These are phyloP conservation scores for Megamerina dolium DNA, from an alignment of 2,888 invertebrate genomes.

Conservation along the genomic window DNA sequence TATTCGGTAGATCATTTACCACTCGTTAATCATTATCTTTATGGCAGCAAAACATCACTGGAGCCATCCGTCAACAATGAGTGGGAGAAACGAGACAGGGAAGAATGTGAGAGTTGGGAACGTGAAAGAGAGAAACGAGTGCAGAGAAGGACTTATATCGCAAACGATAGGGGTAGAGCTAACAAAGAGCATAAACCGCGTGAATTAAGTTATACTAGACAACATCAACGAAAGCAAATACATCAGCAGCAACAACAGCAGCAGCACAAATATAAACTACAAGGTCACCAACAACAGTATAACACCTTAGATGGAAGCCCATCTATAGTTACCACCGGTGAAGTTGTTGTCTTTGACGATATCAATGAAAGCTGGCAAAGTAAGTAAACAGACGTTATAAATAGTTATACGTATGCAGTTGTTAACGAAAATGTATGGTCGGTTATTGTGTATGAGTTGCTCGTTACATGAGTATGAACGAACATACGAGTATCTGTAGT, in stretches of 20 bases:
- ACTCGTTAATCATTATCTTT: constrained; percentile 35
- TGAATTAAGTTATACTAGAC: constrained; percentile 8
- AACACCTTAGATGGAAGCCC: constrained; percentile 25
- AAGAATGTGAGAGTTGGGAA: constrained; percentile 18
- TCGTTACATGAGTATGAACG: too few relatives aligned
- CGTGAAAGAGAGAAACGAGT: constrained; percentile 36
- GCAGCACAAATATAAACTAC: constrained; percentile 22
- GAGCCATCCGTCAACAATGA: constrained; percentile 25
- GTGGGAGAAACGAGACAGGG: constrained; percentile 6
- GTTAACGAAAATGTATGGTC: too few relatives aligned
- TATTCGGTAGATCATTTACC: constrained; percentile 36
- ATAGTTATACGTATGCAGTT: too few relatives aligned
- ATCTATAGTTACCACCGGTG: constrained; percentile 60
- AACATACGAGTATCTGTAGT: too few relatives aligned
- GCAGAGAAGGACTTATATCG: constrained; percentile 24
- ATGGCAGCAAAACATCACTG: constrained; percentile 37
- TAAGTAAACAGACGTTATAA: too few relatives aligned
- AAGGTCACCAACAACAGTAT: constrained; percentile 25
- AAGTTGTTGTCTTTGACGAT: constrained; percentile 85
- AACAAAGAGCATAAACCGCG: neutral
- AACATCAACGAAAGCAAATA: constrained; percentile 1
- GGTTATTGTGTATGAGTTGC: too few relatives aligned
- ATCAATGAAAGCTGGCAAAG: constrained; percentile 78
- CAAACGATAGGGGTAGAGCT: neutral
- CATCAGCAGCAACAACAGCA: constrained; percentile 14